Evolutionary conservation across 2,113 vertebrate species (phyloP), one percentile per base, ranked within the genome.

Genomic region (Perca schrenkii): DNA sequence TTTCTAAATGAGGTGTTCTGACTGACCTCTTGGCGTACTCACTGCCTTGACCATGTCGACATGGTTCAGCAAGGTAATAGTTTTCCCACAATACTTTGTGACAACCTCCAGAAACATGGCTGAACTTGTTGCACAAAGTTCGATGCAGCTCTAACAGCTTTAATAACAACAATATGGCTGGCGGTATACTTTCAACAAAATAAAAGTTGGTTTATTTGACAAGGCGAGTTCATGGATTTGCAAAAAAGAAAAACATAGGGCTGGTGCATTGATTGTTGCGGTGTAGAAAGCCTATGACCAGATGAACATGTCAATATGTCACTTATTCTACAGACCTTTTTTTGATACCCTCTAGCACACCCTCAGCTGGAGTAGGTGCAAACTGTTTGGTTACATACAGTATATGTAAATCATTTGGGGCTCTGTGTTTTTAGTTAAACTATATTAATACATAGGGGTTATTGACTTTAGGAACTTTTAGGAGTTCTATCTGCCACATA

Each of bases 51-150:
- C 8, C 14, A 43, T 69, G 71, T 66, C 13, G 10, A 57, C 5
- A 19, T 60, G 28, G 14, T 76, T 77, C 22, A 81, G 65, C n/a
- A 28, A 68, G 22, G 53, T 15, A 31, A 85, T 47, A 16, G 13
- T 67, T 13, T 14, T 13, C 47, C 16, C 15, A 22, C 25, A 70
- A 54, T 34, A 8, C 52, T 46, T 31, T 71, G 19, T 62, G 17
- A 54, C 31, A 82, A 54, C 40, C 15, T 52, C 28, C 1, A 21
- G 21, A 28, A 22, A 50, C 13, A 46, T 40, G 31, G 11, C 43
- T 46, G 11, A 49, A 19, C 14, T 60, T 64, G n/a, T 25, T 65
- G 11, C 19, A 65, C 7, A 25, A 65, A 16, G 52, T 40, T 53
- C 4, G 14, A 56, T 68, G 21, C 47, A 57, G 22, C 10, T 57